These are phyloP conservation scores for Takifugu rubripes DNA, from an alignment of 2,797 vertebrate genomes.

Conservation along the genomic window DNA sequence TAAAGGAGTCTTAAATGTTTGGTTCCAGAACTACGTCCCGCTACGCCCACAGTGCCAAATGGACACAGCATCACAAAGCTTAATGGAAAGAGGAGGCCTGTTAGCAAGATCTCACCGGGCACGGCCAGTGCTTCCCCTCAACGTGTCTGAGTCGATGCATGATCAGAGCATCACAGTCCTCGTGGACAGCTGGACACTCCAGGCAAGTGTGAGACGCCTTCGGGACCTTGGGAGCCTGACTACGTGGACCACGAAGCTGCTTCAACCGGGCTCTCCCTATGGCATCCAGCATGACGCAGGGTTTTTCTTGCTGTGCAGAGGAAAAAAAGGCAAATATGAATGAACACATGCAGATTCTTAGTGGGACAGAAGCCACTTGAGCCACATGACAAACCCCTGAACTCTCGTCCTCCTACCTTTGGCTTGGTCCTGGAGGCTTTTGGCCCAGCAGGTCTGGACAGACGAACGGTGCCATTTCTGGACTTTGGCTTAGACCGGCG, in stretches of 20 bases:
- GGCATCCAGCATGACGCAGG: conserved; percentile 59
- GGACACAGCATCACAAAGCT: not conserved
- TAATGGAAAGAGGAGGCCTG: not conserved
- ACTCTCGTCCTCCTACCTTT: conserved; percentile 49
- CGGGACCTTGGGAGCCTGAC: conserved; percentile 65
- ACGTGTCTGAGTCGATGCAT: conserved; percentile 80
- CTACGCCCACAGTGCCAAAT: too few relatives aligned
- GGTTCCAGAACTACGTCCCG: too few relatives aligned
- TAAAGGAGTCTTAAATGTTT: too few relatives aligned
- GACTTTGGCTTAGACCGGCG: conserved; percentile 31
- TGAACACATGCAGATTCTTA: not conserved
- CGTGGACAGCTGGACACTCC: conserved; percentile 72
- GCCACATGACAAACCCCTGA: not conserved
- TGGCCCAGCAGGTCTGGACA: conserved; percentile 34
- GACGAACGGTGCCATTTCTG: conserved; percentile 20
- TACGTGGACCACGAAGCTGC: conserved; percentile 66
- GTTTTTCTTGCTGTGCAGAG: conserved; percentile 51
- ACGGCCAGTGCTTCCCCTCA: conserved; percentile 83
- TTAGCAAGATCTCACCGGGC: conserved; percentile 67
- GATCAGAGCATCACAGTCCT: conserved; percentile 78
- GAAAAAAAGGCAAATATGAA: not conserved
- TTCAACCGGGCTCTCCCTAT: conserved; percentile 66
- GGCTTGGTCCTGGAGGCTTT: conserved; percentile 34
- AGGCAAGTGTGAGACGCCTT: conserved; percentile 71
- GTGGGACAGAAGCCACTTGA: not conserved